phyloP scores from a whole-genome alignment of 2,797 vertebrate species.

The Petrocephalus sullivani region DNA sequence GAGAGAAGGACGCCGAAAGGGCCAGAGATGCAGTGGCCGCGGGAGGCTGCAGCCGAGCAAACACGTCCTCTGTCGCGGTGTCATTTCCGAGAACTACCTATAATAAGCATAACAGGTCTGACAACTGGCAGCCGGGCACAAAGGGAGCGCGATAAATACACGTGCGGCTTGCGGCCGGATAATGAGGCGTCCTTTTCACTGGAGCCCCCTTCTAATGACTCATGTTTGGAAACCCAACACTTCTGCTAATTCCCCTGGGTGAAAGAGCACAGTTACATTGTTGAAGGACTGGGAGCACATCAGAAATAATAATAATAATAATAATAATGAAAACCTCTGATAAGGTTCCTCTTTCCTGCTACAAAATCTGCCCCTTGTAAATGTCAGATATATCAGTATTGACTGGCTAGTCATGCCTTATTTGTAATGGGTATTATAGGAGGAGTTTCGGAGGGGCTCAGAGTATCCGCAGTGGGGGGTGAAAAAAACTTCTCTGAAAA shows the following conservation, averaged over 20 bases:
- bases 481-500: background rate
- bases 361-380: background rate
- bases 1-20: slow-evolving; percentile 19
- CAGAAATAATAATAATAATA: background rate
- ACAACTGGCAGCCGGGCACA: slow-evolving; percentile 10
- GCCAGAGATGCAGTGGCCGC: background rate
- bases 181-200: slow-evolving; percentile 21
- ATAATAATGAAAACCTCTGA: background rate
- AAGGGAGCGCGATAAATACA: background rate
- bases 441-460: background rate
- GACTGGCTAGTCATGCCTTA: background rate
- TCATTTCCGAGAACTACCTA: slow-evolving; percentile 5
- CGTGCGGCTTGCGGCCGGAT: background rate
- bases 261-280: background rate
- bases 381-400: background rate
- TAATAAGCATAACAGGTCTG: slow-evolving; percentile 22
- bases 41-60: slow-evolving; percentile 2
- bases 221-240: slow-evolving; percentile 5
- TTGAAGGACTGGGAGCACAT: background rate
- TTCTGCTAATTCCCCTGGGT: background rate
- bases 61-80: slow-evolving; percentile 11
- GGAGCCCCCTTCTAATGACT: background rate
- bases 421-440: background rate
- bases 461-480: background rate
- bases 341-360: background rate